These are phyloP conservation scores for Rhinoderma darwinii DNA, from an alignment of 2,113 vertebrate species.

Conservation along the genomic window DNA sequence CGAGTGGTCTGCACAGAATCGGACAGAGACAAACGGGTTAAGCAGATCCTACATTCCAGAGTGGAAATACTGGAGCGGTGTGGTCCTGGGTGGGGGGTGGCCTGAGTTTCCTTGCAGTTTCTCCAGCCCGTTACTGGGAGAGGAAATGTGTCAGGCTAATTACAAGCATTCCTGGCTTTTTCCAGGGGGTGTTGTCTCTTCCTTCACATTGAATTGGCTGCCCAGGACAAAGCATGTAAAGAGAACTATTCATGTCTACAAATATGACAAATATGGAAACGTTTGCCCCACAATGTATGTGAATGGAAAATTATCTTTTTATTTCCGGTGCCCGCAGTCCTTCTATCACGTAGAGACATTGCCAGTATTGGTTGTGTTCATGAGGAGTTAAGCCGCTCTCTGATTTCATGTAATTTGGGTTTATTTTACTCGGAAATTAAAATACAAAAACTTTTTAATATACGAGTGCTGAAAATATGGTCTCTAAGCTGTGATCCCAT, in stretches of 20 bases:
- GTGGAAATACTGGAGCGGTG: slow-evolving; percentile 15
- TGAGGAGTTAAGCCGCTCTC: neutral
- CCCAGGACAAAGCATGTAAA: slow-evolving; percentile 36
- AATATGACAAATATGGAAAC: slow-evolving; percentile 19
- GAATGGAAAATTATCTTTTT: neutral
- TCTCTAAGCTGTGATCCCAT: too few species aligned
- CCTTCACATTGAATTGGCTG: slow-evolving; percentile 54
- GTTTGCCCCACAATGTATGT: too few species aligned
- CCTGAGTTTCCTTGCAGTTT: slow-evolving; percentile 18
- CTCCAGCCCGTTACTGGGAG: slow-evolving; percentile 31
- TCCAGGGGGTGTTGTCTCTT: slow-evolving; percentile 56
- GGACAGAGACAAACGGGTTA: slow-evolving; percentile 3
- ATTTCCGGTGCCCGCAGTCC: neutral
- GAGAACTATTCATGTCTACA: slow-evolving; percentile 7
- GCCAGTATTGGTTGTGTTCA: neutral
- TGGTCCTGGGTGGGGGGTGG: slow-evolving; percentile 20
- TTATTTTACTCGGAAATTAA: neutral
- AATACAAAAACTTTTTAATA: neutral
- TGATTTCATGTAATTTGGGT: neutral
- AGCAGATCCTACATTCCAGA: slow-evolving; percentile 36
- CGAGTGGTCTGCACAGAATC: neutral
- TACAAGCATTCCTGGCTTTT: slow-evolving; percentile 54
- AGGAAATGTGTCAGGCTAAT: slow-evolving; percentile 58
- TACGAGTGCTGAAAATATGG: neutral
- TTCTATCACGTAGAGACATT: neutral